Evolutionary conservation across 2,888 invertebrate species (phyloP), one percentile per base, ranked within the genome.

Genomic region (Tipula unca): DNA sequence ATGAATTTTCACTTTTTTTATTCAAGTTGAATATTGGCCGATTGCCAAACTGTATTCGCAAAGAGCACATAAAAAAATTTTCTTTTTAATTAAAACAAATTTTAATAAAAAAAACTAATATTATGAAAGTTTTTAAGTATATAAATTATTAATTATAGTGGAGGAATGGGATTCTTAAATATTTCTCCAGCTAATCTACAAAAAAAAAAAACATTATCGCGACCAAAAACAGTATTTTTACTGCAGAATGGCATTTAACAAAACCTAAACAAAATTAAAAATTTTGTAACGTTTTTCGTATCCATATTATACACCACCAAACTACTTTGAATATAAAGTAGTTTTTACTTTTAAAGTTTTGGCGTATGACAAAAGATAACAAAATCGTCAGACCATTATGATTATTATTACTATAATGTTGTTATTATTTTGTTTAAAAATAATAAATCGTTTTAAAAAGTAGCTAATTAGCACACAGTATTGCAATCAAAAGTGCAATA

Each of bases 271-370:
- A 25, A 69, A 69, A 69, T 69, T 69, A 69, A 69, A 48, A 20
- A 17, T 48, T 17, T 13, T 39, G 39, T 48, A 48, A 48, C 48
- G 48, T 48, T 17, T 69, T 69, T 69, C 25, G 13, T 48, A 14
- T 48, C 13, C 39, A 39, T 10, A 39, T 10, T 10, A 13, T 39
- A 10, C 13, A 39, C 10, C 10, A 25, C 69, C 20, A 10, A 69
- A 69, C 69, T 69, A 69, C 69, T 69, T 69, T 69, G 69, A 69
- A 69, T 69, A 69, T 69, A 25, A 69, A 69, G 69, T 69, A 69
- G 69, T 69, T 69, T 69, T 69, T 69, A 69, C 69, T 69, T 69
- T 69, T 69, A 69, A 69, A 69, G 54, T 54, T 54, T 54, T 20
- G 20, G 54, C 8, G 54, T 54, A 20, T 54, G 54, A 25, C 54